Conservation (phyloP, 2,797 vertebrate genomes). For the Ataeniobius toweri region DNA sequence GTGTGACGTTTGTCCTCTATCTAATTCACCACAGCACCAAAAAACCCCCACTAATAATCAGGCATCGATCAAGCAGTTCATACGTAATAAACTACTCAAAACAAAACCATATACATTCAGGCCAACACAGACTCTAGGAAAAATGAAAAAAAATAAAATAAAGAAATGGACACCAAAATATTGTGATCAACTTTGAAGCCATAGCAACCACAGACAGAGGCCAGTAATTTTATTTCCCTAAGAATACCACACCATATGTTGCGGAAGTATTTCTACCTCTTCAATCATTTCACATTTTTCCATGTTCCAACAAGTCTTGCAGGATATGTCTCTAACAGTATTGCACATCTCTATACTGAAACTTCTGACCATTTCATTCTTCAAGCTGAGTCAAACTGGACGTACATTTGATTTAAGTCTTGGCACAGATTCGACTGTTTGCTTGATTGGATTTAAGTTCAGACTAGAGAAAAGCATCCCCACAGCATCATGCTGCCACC, state of each 20-base stretch:
- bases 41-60: conserved; percentile 65
- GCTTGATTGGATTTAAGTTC: background rate
- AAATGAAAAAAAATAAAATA: conserved; percentile 26
- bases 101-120: conserved; percentile 37
- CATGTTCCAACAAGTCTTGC: background rate
- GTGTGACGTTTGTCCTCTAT: conserved; percentile 76
- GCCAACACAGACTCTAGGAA: conserved; percentile 21
- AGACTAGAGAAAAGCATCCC: background rate
- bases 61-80: conserved; percentile 66
- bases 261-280: background rate
- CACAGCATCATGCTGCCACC: background rate
- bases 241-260: background rate
- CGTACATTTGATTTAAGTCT: background rate
- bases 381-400: too few species aligned
- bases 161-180: conserved; percentile 25
- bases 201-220: conserved; percentile 21
- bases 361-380: too few species aligned
- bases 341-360: too few species aligned
- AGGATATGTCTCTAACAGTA: too few species aligned
- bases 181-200: conserved; percentile 29
- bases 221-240: conserved; percentile 13
- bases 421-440: background rate
- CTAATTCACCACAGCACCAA: conserved; percentile 69
- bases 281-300: background rate
- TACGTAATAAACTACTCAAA: conserved; percentile 49